A percentile compares a stretch with the other conserved stretches of the same genome.
These are phyloP conservation scores for Jaculus jaculus DNA, from an alignment of 2,113 vertebrate species.

Conservation along the genomic window DNA sequence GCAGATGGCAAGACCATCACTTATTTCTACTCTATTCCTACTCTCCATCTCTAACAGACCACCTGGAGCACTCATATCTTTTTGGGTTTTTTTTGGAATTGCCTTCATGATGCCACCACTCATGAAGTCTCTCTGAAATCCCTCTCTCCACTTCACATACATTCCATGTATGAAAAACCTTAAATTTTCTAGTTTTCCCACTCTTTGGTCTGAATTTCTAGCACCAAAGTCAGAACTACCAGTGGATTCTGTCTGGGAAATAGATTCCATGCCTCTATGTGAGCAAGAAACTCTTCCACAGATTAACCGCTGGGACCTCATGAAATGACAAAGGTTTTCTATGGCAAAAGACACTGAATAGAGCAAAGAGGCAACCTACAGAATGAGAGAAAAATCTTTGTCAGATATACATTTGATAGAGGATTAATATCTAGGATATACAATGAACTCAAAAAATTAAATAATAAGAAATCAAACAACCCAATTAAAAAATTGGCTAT, in stretches of 20 bases:
- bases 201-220: slow-evolving; percentile 3
- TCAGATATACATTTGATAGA: no score
- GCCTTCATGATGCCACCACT: neutral
- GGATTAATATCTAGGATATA: no score
- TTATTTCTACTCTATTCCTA: no score
- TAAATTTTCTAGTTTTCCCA: neutral
- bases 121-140: neutral
- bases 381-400: no score
- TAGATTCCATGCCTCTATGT: neutral
- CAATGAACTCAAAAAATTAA: no score
- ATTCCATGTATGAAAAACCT: neutral
- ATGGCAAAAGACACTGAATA: no score
- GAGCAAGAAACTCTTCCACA: neutral
- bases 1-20: neutral
- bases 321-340: no score
- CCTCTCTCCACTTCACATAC: neutral
- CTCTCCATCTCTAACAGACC: neutral
- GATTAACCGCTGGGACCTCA: no score
- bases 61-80: neutral
- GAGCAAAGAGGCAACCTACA: no score
- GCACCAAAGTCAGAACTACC: neutral
- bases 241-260: neutral
- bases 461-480: no score
- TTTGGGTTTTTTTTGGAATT: slow-evolving; percentile 22
- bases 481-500: no score